phyloP scores from a whole-genome alignment of 1,140 invertebrate genomes.

The Caenorhabditis latens region DNA sequence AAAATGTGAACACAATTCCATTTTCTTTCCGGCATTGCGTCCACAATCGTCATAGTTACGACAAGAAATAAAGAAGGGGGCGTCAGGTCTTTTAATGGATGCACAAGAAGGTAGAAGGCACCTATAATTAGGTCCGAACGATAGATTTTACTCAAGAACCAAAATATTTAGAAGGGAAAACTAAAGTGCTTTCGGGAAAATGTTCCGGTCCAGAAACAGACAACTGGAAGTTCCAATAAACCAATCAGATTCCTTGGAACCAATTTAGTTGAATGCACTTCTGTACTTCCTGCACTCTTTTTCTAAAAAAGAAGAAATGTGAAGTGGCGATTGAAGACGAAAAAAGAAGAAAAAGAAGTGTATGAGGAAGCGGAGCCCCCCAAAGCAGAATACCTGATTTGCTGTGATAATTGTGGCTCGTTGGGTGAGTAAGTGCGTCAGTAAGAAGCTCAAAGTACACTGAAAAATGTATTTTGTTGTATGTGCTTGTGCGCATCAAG shows the following conservation, averaged over 20 bases:
- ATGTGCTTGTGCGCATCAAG: conserved; percentile 5
- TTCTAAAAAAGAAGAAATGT: background rate
- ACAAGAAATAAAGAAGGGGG: background rate
- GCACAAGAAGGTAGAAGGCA: background rate
- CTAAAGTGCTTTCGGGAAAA: no score
- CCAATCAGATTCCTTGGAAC: background rate
- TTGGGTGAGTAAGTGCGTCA: conserved; percentile 23
- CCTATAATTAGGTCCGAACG: background rate
- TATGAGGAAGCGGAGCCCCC: conserved; percentile 3
- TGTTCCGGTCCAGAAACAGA: no score
- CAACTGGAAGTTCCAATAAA: background rate
- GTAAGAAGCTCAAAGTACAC: conserved; percentile 29
- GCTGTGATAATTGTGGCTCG: conserved; percentile 36
- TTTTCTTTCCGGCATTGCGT: background rate
- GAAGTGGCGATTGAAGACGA: conserved; percentile 11
- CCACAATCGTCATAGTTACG: conserved; percentile 29
- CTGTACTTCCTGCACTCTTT: conserved; percentile 31
- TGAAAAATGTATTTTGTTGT: conserved; percentile 25
- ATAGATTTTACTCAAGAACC: no score
- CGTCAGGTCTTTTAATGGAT: background rate
- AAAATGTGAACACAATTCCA: background rate
- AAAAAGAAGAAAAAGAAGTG: background rate
- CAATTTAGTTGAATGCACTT: background rate
- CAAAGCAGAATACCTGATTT: conserved; percentile 49
- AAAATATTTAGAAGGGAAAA: background rate